Percentiles rank a stretch among this genome's conserved stretches.
These are phyloP conservation scores for Haplochromis burtoni DNA, from an alignment of 2,113 vertebrate species.

Conservation along the genomic window DNA sequence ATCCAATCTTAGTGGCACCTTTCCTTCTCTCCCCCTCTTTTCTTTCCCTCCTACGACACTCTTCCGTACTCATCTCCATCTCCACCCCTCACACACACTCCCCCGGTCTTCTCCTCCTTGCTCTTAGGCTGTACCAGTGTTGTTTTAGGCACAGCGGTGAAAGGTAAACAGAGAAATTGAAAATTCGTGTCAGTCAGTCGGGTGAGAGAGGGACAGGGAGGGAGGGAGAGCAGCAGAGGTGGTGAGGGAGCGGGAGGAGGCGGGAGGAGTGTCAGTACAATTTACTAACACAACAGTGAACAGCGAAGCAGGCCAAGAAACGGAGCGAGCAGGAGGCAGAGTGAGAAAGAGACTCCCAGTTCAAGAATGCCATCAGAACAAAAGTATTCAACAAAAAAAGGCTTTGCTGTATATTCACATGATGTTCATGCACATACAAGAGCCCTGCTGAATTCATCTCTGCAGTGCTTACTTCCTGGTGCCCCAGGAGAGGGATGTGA, in stretches of 20 bases:
- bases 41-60: not conserved
- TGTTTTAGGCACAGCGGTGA: constrained; percentile 79
- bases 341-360: constrained; percentile 30
- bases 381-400: not conserved
- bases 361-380: constrained; percentile 38
- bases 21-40: not conserved
- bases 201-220: constrained; percentile 64
- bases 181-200: constrained; percentile 78
- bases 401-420: not conserved
- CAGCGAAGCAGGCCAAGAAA: constrained; percentile 65
- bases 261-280: constrained; percentile 69
- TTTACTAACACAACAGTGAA: constrained; percentile 79
- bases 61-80: not conserved
- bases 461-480: constrained; percentile 11
- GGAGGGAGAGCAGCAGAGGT: constrained; percentile 33
- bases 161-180: constrained; percentile 81
- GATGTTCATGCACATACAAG: not conserved
- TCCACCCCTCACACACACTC: not conserved
- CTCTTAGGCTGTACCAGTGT: constrained; percentile 64
- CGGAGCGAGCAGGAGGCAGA: constrained; percentile 21
- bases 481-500: constrained; percentile 8
- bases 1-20: constrained; percentile 40
- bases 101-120: not conserved
- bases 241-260: constrained; percentile 40
- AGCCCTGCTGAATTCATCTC: not conserved